Base-by-base conservation (phyloP, 1,140 invertebrate species). In the Tetraneura akinire region DNA sequence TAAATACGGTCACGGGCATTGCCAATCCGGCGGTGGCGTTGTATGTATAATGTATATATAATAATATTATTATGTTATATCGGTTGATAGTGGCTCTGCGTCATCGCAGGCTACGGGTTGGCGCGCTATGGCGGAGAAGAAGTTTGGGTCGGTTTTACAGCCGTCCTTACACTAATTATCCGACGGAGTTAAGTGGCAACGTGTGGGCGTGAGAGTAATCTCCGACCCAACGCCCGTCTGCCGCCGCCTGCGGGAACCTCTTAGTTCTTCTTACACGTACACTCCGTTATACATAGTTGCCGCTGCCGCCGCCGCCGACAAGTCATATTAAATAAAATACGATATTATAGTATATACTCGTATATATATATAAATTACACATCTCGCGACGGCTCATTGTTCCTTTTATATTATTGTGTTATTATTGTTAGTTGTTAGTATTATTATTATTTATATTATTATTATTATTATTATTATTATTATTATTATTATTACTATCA, bases 171-270 rank as follows among this genome's bases (percentile, higher is more conserved):
- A 45, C 74, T 78, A 78, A 78, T 78, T 78, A 78, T 78, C 74
- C 74, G 74, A 60, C 74, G 21, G 55, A 78, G 74, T 78, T 62
- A 62, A 78, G 74, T 78, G 74, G 74, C 74, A 78, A 60, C 74
- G 74, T 78, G 74, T 78, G 55, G 74, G 74, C 74, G 74, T 78
- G 74, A 78, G 74, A 78, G 74, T 78, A 78, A 78, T 78, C 74
- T 78, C 74, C 74, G 74, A 45, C 53, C 74, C 74, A 18, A 78
- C 74, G 74, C 74, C 71, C 71, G 29, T 74, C 74, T 60, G 66
- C 64, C 42, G 68, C 47, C 45, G 68, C 68, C 68, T 23, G 68
- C 47, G 68, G 45, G 68, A 45, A 29, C 23, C 68, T 51, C 68
- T 49, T 71, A 71, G n/a, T 37, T 4, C 3, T 37, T 37, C 32